phyloP scores from a whole-genome alignment of 2,888 invertebrate species.

The Dasypogon diadema region DNA sequence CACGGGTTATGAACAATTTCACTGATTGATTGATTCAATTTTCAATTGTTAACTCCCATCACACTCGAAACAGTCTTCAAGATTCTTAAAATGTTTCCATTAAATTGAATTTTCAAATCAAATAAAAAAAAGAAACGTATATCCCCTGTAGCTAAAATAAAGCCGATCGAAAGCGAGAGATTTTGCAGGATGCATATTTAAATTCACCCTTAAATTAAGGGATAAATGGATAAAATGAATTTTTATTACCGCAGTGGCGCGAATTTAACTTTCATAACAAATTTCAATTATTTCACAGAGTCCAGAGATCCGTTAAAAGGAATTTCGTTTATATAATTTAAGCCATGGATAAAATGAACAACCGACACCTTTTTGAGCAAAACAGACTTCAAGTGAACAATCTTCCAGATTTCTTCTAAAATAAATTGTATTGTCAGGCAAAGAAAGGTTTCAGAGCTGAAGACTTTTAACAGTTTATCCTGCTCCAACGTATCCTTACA shows the following conservation, averaged over 20 bases:
- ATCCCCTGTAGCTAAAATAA: neutral
- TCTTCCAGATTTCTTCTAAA: too few species aligned
- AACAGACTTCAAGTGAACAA: too few species aligned
- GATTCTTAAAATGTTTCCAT: slow-evolving; percentile 34
- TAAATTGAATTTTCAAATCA: slow-evolving; percentile 28
- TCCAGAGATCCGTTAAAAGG: too few species aligned
- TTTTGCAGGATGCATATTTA: neutral
- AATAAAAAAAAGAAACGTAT: neutral
- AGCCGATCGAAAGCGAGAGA: neutral
- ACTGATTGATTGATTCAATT: slow-evolving; percentile 6
- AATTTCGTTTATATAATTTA: too few species aligned
- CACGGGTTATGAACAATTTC: slow-evolving; percentile 18
- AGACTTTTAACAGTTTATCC: too few species aligned
- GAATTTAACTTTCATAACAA: too few species aligned
- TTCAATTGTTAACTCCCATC: slow-evolving; percentile 16
- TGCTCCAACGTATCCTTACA: too few species aligned
- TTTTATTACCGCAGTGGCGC: neutral
- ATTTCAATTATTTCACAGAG: too few species aligned
- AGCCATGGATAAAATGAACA: too few species aligned
- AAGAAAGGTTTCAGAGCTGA: too few species aligned
- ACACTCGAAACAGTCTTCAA: slow-evolving; percentile 5
- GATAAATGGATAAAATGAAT: slow-evolving; percentile 23
- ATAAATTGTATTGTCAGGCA: too few species aligned
- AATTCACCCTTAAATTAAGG: neutral
- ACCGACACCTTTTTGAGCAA: too few species aligned